phyloP scores from a whole-genome alignment of 1,140 invertebrate species.

The Solenopsis invicta region DNA sequence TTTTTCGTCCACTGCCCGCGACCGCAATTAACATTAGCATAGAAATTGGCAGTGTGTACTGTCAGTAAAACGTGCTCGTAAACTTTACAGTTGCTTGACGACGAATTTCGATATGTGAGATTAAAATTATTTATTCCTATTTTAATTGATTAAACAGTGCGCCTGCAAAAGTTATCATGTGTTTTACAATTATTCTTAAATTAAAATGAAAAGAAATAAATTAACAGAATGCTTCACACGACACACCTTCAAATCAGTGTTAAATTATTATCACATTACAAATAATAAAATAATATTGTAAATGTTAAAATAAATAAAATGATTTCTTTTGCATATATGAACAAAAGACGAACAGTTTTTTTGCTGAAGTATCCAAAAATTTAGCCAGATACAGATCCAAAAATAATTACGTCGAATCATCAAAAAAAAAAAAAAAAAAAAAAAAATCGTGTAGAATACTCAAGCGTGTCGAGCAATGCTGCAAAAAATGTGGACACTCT shows the following conservation, averaged over 20 bases:
- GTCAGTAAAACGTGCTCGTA: conserved; percentile 20
- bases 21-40: conserved; percentile 50
- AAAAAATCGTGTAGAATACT: too few relatives aligned
- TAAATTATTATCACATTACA: not conserved
- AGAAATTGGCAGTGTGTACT: conserved; percentile 50
- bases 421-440: too few relatives aligned
- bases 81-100: conserved; percentile 2
- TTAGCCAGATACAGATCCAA: too few relatives aligned
- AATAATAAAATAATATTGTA: not conserved
- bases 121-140: not conserved
- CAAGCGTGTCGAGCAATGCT: too few relatives aligned
- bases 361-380: too few relatives aligned
- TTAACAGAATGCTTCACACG: not conserved
- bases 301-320: conserved; percentile 14
- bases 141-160: not conserved
- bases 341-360: too few relatives aligned
- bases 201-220: not conserved
- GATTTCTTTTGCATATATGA: not conserved
- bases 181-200: not conserved
- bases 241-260: not conserved
- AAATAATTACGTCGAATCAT: too few relatives aligned
- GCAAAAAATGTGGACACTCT: too few relatives aligned
- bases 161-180: not conserved
- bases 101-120: conserved; percentile 3
- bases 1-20: conserved; percentile 25